These are phyloP conservation scores for Micromussa lordhowensis DNA, from an alignment of 92 coral and sea anemone species.

Conservation along the genomic window DNA sequence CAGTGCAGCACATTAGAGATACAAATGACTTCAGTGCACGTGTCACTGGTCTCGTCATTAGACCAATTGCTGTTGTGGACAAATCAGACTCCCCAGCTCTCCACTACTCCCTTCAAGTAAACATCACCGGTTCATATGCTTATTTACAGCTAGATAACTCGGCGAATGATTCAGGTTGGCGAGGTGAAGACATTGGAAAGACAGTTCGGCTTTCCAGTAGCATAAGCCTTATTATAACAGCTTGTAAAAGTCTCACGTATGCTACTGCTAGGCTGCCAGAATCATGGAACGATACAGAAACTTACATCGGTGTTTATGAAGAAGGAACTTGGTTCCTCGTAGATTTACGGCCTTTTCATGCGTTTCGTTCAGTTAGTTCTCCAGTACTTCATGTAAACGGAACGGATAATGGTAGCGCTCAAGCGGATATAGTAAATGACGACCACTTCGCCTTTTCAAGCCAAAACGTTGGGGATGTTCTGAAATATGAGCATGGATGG, in stretches of 20 bases:
- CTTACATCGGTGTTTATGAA: conserved; percentile 51
- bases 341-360: conserved; percentile 78
- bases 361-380: conserved; percentile 31
- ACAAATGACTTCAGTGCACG: conserved; percentile 55
- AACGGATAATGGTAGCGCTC: conserved; percentile 8
- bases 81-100: conserved; percentile 59
- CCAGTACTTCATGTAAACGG: conserved; percentile 32
- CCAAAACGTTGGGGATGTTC: conserved; percentile 52
- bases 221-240: conserved; percentile 64
- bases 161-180: conserved; percentile 62
- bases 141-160: conserved; percentile 13
- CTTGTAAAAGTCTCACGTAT: conserved; percentile 52
- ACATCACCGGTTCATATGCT: conserved; percentile 20
- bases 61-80: conserved; percentile 56
- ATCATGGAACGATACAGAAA: conserved; percentile 31
- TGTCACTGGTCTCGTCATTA: conserved; percentile 58
- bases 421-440: conserved; percentile 18
- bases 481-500: conserved; percentile 45
- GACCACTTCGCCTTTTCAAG: conserved; percentile 40
- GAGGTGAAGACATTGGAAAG: conserved; percentile 79
- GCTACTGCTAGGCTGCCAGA: conserved; percentile 59
- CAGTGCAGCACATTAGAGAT: conserved; percentile 30
- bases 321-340: conserved; percentile 78
- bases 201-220: conserved; percentile 80
- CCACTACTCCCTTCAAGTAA: conserved; percentile 25